Evolutionary conservation across 2,888 invertebrate species (phyloP).

Genomic region (Cephus nigrinus): DNA sequence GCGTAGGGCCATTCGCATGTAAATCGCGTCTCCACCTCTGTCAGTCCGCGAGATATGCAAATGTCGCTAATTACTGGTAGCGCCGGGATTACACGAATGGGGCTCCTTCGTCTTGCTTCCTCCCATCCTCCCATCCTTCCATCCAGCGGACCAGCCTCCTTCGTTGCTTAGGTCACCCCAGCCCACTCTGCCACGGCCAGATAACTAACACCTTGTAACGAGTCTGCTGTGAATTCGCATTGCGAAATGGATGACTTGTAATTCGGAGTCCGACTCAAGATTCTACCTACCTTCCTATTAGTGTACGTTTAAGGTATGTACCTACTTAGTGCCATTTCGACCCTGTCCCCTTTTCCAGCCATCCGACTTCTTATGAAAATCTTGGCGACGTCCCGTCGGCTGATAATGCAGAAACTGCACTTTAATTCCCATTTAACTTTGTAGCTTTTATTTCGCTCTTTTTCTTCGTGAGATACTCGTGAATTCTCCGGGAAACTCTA

Average conservation of each 20-base stretch:
- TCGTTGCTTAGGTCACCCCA: conserved; percentile 16
- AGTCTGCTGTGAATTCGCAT: conserved; percentile 25
- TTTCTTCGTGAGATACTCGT: neutral
- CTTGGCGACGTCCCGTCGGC: neutral
- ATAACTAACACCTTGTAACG: conserved; percentile 46
- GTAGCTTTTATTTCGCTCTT: neutral
- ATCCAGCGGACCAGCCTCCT: conserved; percentile 5
- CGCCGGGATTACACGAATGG: conserved; percentile 53
- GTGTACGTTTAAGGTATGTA: neutral
- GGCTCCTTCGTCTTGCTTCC: conserved; percentile 34
- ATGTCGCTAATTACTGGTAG: conserved; percentile 62
- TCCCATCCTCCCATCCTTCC: conserved; percentile 14
- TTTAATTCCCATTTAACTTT: neutral
- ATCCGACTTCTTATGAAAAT: neutral
- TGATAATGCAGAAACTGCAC: neutral
- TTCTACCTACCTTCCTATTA: conserved; percentile 19
- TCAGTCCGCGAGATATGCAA: conserved; percentile 59
- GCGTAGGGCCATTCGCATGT: conserved; percentile 57
- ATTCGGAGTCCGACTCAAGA: conserved; percentile 23
- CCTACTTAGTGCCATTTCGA: neutral
- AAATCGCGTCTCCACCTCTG: conserved; percentile 46
- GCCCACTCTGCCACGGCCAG: conserved; percentile 25
- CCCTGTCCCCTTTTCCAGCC: neutral
- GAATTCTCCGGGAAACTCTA: neutral
- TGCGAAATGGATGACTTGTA: conserved; percentile 21